Conservation (phyloP, 2,888 invertebrate species). For the Athripsodes cinereus region DNA sequence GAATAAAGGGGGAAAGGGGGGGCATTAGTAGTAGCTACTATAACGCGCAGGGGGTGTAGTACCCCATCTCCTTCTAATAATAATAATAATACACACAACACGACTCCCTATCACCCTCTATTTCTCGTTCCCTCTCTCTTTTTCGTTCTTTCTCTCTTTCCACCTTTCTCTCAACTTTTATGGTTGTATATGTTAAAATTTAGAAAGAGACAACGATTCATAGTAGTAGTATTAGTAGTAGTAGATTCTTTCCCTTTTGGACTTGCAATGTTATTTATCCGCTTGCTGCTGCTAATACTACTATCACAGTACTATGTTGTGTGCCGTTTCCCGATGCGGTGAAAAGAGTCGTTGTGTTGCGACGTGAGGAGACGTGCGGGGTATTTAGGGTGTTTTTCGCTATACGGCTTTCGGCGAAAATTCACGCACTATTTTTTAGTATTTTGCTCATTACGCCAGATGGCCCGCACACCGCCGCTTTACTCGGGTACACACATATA, state of each 20-base stretch:
- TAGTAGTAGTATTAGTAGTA: no score
- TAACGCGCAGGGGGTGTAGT: conserved; percentile 7
- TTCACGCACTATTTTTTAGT: conserved; percentile 60
- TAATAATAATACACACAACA: no score
- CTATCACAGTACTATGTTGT: no score
- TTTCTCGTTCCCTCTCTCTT: no score
- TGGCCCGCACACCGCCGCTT: conserved; percentile 43
- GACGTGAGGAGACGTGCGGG: neutral
- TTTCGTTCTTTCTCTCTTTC: no score
- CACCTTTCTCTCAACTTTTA: conserved; percentile 6
- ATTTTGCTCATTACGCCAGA: conserved; percentile 58
- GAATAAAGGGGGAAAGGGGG: neutral
- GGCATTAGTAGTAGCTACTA: no score
- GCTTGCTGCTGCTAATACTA: conserved; percentile 4
- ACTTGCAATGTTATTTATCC: conserved; percentile 27
- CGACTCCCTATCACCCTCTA: no score
- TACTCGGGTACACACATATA: neutral
- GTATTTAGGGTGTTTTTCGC: conserved; percentile 28
- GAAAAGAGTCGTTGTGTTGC: no score
- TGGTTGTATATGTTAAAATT: conserved; percentile 24
- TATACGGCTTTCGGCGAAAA: conserved; percentile 21
- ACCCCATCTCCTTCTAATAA: neutral
- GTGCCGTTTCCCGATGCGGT: no score
- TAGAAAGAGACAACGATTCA: conserved; percentile 21
- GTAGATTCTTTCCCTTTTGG: conserved; percentile 21